Evolutionary conservation across 2,888 invertebrate genomes (phyloP).

Genomic region (Eupithecia dodoneata): DNA sequence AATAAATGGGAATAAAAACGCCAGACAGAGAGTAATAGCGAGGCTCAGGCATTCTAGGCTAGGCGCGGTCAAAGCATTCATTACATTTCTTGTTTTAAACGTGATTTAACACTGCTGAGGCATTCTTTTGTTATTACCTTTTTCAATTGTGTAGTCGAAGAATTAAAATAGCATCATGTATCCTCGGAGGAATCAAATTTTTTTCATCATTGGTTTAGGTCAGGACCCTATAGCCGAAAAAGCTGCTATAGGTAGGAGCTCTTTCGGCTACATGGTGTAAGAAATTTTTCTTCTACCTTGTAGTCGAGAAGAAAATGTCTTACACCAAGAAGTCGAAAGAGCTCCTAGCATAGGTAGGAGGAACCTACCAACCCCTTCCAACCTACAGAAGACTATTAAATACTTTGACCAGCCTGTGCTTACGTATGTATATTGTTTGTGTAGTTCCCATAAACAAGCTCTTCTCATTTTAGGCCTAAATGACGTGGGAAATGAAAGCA

Average conservation of each 20-base stretch:
- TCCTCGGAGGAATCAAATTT: neutral
- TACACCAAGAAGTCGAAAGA: too few relatives aligned
- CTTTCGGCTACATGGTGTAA: too few relatives aligned
- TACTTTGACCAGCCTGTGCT: too few relatives aligned
- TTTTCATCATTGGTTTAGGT: too few relatives aligned
- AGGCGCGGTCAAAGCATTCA: conserved; percentile 41
- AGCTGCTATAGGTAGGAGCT: too few relatives aligned
- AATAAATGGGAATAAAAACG: conserved; percentile 35
- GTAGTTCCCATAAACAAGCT: neutral
- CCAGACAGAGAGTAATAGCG: conserved; percentile 41
- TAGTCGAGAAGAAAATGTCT: too few relatives aligned
- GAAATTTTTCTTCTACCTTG: too few relatives aligned
- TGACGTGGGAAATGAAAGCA: neutral
- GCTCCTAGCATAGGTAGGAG: too few relatives aligned
- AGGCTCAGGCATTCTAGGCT: conserved; percentile 38
- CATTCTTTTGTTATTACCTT: conserved; percentile 27
- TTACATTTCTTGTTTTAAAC: conserved; percentile 14
- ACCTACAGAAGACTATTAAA: too few relatives aligned
- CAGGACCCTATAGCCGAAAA: too few relatives aligned
- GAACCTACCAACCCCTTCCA: too few relatives aligned
- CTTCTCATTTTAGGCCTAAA: neutral
- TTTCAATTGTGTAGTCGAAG: conserved; percentile 2
- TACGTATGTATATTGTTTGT: neutral
- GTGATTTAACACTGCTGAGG: conserved; percentile 51
- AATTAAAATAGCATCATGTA: neutral